A percentile compares a stretch with the other conserved stretches of the same genome.
Evolutionary conservation across 2,888 invertebrate species (phyloP).

Genomic region (Bruchidius siliquastri): DNA sequence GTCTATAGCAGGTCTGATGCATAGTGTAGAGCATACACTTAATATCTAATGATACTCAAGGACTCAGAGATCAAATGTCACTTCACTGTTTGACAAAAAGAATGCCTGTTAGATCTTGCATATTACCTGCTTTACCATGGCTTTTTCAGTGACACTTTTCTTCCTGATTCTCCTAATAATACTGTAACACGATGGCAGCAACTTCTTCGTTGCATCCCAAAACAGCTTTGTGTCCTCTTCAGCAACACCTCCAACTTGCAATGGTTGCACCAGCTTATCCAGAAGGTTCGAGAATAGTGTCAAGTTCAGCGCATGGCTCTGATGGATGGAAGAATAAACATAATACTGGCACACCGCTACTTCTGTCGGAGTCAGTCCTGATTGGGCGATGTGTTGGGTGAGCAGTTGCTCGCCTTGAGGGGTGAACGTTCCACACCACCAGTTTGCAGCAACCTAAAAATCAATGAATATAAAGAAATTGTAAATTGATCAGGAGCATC

Average conservation of each 20-base stretch:
- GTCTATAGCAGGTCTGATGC: too few species aligned
- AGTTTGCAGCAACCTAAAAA: slow-evolving; percentile 60
- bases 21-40: too few species aligned
- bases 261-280: slow-evolving; percentile 58
- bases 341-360: slow-evolving; percentile 72
- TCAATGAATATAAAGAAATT: too few species aligned
- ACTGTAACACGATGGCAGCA: slow-evolving; percentile 73
- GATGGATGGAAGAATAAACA: slow-evolving; percentile 71
- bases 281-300: slow-evolving; percentile 70
- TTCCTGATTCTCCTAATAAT: slow-evolving; percentile 71
- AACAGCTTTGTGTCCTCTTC: slow-evolving; percentile 66
- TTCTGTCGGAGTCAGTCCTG: slow-evolving; percentile 71
- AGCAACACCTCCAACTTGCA: slow-evolving; percentile 39
- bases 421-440: slow-evolving; percentile 84
- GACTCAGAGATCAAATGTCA: too few species aligned
- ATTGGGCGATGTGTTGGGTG: slow-evolving; percentile 91
- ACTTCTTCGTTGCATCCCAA: slow-evolving; percentile 74
- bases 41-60: too few species aligned
- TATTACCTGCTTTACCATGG: slow-evolving; percentile 58
- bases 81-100: too few species aligned
- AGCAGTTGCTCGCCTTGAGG: slow-evolving; percentile 78
- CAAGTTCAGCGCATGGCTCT: slow-evolving; percentile 80
- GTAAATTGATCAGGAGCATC: too few species aligned
- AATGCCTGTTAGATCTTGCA: too few species aligned
- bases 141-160: slow-evolving; percentile 65